A percentile compares a stretch with the other conserved stretches of the same genome.
phyloP scores from a whole-genome alignment of 1,140 invertebrate genomes.

The Pissodes strobi region DNA sequence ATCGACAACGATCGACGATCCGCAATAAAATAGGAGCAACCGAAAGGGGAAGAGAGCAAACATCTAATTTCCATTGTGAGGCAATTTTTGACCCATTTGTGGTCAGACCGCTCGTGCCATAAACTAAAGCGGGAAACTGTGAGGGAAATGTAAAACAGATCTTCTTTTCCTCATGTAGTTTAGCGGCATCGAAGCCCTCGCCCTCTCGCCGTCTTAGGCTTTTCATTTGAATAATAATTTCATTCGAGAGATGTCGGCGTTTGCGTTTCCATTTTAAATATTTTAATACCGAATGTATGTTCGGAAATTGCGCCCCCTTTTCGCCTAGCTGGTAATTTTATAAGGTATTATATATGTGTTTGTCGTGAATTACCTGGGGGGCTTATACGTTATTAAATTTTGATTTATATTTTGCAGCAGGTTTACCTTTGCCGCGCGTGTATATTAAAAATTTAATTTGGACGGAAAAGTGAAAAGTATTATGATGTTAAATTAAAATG shows the following conservation, averaged over 20 bases:
- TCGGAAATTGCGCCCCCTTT: slow-evolving; percentile 29
- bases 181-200: slow-evolving; percentile 3
- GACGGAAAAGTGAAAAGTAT: no score
- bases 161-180: slow-evolving; percentile 16
- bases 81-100: slow-evolving; percentile 23
- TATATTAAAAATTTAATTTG: background rate
- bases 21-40: slow-evolving; percentile 11
- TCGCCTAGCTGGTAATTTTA: slow-evolving; percentile 18
- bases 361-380: slow-evolving; percentile 21
- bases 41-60: slow-evolving; percentile 18
- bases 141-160: slow-evolving; percentile 42
- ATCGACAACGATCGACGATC: no score
- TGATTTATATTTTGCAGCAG: slow-evolving; percentile 22
- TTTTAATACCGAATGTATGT: slow-evolving; percentile 43
- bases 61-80: slow-evolving; percentile 27
- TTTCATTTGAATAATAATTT: slow-evolving; percentile 51
- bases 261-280: slow-evolving; percentile 49
- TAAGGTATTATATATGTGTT: slow-evolving; percentile 28
- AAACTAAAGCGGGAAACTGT: slow-evolving; percentile 42
- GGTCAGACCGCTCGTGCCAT: slow-evolving; percentile 44
- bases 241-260: slow-evolving; percentile 47
- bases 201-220: slow-evolving; percentile 24
- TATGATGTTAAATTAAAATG: no score
- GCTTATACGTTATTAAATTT: slow-evolving; percentile 24
- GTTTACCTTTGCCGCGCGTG: no score